Conservation (phyloP, 2,797 vertebrate genomes). For the Lagodon rhomboides region DNA sequence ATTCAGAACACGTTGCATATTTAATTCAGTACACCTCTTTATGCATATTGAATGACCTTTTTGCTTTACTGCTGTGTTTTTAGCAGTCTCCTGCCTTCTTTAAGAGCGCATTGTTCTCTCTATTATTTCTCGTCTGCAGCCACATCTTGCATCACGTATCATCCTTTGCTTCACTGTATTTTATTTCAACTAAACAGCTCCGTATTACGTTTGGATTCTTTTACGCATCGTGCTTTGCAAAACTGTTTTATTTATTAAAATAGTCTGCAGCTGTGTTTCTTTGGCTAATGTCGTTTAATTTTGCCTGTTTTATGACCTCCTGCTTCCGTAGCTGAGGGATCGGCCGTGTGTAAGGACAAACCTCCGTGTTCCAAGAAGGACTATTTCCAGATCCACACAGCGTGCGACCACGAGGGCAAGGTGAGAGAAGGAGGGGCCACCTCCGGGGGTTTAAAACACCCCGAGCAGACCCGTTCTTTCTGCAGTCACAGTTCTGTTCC, state of each 20-base stretch:
- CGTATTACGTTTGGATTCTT: not conserved
- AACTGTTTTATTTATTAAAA: not conserved
- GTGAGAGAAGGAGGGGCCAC: slow-evolving; percentile 77
- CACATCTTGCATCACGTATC: not conserved
- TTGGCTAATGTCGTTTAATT: not conserved
- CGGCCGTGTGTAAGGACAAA: slow-evolving; percentile 86
- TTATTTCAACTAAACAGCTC: not conserved
- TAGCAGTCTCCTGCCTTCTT: not conserved
- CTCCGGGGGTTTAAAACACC: not conserved
- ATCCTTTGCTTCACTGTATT: not conserved
- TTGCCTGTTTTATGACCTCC: slow-evolving; percentile 8
- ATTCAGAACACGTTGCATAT: slow-evolving; percentile 14
- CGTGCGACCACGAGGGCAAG: slow-evolving; percentile 93
- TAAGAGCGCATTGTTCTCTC: not conserved
- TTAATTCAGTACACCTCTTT: slow-evolving; percentile 41
- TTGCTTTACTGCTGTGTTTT: slow-evolving; percentile 15
- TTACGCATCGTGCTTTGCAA: not conserved
- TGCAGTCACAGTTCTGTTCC: slow-evolving; percentile 4
- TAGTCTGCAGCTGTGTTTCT: not conserved
- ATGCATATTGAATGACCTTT: slow-evolving; percentile 33
- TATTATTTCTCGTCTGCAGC: not conserved
- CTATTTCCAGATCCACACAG: slow-evolving; percentile 95
- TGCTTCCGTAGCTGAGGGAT: slow-evolving; percentile 89
- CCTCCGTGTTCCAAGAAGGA: slow-evolving; percentile 93
- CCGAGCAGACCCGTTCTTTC: not conserved